Base-by-base conservation (phyloP, 2,797 vertebrate species). In the Coilia nasus region DNA sequence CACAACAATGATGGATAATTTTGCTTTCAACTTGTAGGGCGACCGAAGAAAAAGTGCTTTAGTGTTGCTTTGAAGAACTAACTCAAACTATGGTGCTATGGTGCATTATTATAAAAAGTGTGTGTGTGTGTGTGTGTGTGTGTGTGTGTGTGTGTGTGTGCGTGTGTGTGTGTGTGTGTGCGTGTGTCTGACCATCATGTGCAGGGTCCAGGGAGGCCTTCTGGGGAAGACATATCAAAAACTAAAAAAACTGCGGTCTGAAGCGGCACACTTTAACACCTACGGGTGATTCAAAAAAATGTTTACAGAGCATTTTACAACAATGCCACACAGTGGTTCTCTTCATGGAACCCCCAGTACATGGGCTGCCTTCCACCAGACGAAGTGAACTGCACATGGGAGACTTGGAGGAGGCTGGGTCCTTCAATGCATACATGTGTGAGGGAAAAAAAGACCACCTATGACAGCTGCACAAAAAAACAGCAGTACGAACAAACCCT, bases 301-400 rank as follows among this genome's bases (percentile, higher is more conserved):
- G 89, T 89, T 91, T 86, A 83, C 87, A 87, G 50, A 64, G 46
- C 59, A n/a, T 62, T 85, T 87, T 81, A 88, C 82, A 90, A 88
- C 81, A 87, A 83, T 78, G 85, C 41, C 85, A 84, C 59, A 44
- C 86, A 87, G 91, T 35, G 35, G 31, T 41, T 44, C 31, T 78
- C 14, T 21, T n/a, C 17, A 21, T n/a, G 17, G 17, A 4, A 6
- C 28, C 31, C 71, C 71, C 71, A 44, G 71, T 31, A 31, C 71
- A 41, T 25, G 19, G 7, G 67, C 67, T 35, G 12, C 67, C 35
- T 1, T 41, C 35, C 71, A 78, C 71, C 71, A 41, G 31, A 21
- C 3, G 31, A 41, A 31, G 71, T 6, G 67, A 14, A 21, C 71
- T 71, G 67, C 25, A 31, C 67, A 35, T 28, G 67, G 25, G 28